phyloP scores from a whole-genome alignment of 1,140 invertebrate species.

The Plectrocnemia conspersa region DNA sequence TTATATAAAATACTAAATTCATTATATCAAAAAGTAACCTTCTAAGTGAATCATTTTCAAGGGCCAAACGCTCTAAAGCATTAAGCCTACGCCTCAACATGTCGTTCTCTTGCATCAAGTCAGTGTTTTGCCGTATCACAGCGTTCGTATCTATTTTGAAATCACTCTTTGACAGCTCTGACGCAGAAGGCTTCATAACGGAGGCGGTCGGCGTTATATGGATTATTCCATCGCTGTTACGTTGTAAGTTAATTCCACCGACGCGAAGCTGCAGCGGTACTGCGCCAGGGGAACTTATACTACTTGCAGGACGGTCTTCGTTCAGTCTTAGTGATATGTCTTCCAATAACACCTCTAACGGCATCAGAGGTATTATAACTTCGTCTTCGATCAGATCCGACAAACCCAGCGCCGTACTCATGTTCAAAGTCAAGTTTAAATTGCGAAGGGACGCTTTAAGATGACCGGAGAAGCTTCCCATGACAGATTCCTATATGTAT shows the following conservation, averaged over 20 bases:
- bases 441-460: slow-evolving; percentile 64
- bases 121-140: too few relatives aligned
- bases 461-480: slow-evolving; percentile 37
- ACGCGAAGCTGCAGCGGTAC: slow-evolving; percentile 74
- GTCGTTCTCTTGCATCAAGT: slow-evolving; percentile 30
- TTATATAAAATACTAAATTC: slow-evolving; percentile 5
- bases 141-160: too few relatives aligned
- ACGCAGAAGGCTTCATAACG: too few relatives aligned
- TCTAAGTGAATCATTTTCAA: slow-evolving; percentile 33
- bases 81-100: slow-evolving; percentile 24
- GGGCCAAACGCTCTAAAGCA: slow-evolving; percentile 30
- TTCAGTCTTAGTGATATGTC: slow-evolving; percentile 64
- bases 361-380: slow-evolving; percentile 70
- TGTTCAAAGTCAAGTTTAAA: slow-evolving; percentile 65
- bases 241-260: slow-evolving; percentile 60
- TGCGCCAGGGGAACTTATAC: slow-evolving; percentile 77
- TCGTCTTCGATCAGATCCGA: slow-evolving; percentile 83
- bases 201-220: slow-evolving; percentile 54
- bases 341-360: slow-evolving; percentile 68
- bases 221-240: slow-evolving; percentile 67
- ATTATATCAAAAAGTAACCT: slow-evolving; percentile 20
- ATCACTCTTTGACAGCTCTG: too few relatives aligned
- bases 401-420: slow-evolving; percentile 74
- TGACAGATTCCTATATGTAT: slow-evolving; percentile 26
- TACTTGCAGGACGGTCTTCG: slow-evolving; percentile 75